phyloP scores from a whole-genome alignment of 2,797 vertebrate species.

The Podargus strigoides region DNA sequence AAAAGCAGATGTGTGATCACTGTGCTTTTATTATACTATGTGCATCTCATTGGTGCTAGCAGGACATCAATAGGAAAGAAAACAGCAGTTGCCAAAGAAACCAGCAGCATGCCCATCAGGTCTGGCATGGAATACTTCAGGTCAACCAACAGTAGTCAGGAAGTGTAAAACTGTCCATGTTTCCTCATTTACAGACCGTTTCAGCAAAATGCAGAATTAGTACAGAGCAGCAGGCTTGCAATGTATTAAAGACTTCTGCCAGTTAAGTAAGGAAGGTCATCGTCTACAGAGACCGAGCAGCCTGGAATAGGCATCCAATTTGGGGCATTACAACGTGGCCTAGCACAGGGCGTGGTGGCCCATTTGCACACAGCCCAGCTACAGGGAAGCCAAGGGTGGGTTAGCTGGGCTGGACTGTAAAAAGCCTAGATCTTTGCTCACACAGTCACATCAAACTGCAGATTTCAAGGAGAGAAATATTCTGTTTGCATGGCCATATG shows the following conservation, averaged over 20 bases:
- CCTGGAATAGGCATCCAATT: accelerated
- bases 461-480: neutral
- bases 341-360: neutral
- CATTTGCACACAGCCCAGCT: neutral
- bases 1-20: neutral
- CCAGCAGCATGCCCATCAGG: neutral
- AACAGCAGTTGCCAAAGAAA: neutral
- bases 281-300: accelerated
- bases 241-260: neutral
- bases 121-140: neutral
- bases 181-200: neutral
- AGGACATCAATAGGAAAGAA: neutral
- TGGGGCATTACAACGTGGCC: accelerated
- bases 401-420: neutral
- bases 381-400: neutral
- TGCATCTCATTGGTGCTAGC: neutral
- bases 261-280: neutral
- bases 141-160: neutral
- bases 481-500: neutral
- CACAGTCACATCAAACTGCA: neutral
- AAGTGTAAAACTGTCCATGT: neutral
- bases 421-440: neutral
- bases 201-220: neutral
- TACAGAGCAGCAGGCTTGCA: neutral
- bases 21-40: neutral